A percentile compares a stretch with the other conserved stretches of the same genome.
Evolutionary conservation across 64 coral and sea anemone species (phyloP).

Genomic region (Platygyra sinensis): DNA sequence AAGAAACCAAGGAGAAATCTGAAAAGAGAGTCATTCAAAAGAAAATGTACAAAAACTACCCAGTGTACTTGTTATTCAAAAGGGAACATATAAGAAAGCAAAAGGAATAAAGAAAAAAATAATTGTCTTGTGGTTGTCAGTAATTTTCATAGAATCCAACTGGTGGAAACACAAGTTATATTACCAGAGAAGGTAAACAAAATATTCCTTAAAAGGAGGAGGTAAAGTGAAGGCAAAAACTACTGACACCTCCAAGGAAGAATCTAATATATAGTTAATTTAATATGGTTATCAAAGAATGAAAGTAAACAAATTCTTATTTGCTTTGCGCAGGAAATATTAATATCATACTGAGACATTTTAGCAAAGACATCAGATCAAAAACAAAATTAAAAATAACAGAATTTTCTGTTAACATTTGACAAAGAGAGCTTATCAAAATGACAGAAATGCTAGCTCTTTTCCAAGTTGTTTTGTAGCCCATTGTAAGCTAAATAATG

Average conservation of each 20-base stretch:
- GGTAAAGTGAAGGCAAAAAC: background rate
- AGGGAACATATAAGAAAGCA: background rate
- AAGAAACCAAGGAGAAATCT: background rate
- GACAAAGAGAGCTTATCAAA: too few relatives aligned
- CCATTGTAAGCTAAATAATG: too few relatives aligned
- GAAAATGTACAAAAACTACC: too few relatives aligned
- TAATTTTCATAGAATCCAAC: slow-evolving; percentile 14
- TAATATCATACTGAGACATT: too few relatives aligned
- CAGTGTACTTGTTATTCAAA: background rate
- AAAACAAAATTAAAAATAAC: too few relatives aligned
- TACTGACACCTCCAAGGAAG: background rate
- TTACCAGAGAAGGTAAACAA: background rate
- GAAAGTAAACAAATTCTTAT: background rate
- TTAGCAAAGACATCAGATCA: background rate
- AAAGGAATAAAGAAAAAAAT: background rate
- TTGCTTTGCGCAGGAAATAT: slow-evolving; percentile 3
- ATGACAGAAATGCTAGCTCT: too few relatives aligned
- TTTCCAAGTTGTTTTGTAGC: too few relatives aligned
- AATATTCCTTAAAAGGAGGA: background rate
- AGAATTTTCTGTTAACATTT: too few relatives aligned
- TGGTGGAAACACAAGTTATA: slow-evolving; percentile 5
- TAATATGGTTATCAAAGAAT: background rate
- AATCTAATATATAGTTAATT: too few relatives aligned
- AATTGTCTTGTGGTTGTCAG: background rate
- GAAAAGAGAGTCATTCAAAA: background rate